Evolutionary conservation across 2,888 invertebrate species (phyloP).

Genomic region (Ganaspis brasiliensis): DNA sequence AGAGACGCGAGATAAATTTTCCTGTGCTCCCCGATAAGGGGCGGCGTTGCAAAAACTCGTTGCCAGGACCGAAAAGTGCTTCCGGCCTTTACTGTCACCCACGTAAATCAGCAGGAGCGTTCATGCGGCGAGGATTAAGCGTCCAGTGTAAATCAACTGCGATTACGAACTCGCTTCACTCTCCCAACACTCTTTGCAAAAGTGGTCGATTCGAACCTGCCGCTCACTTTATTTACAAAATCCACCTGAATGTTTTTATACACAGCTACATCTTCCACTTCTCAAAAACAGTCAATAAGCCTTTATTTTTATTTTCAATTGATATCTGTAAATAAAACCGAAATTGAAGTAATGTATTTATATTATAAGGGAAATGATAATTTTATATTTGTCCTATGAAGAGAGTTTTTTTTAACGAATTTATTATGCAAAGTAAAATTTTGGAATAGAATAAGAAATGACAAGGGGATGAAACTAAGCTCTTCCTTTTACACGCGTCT

Average conservation of each 20-base stretch:
- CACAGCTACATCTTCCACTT: not conserved
- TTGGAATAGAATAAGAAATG: too few species aligned
- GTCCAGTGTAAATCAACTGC: slow-evolving; percentile 69
- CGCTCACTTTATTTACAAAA: slow-evolving; percentile 55
- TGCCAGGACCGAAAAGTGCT: slow-evolving; percentile 69
- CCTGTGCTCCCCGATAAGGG: slow-evolving; percentile 51
- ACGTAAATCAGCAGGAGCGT: slow-evolving; percentile 69
- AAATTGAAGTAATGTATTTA: too few species aligned
- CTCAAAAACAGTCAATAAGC: not conserved
- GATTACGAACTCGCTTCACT: slow-evolving; percentile 70
- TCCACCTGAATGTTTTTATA: slow-evolving; percentile 42
- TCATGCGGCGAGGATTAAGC: slow-evolving; percentile 71
- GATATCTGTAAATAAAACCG: not conserved
- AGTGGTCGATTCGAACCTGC: slow-evolving; percentile 54
- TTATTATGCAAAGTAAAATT: too few species aligned
- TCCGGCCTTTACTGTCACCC: slow-evolving; percentile 70
- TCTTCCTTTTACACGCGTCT: too few species aligned
- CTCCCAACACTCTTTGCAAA: slow-evolving; percentile 53
- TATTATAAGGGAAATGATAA: too few species aligned
- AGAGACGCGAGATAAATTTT: slow-evolving; percentile 64
- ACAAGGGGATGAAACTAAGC: too few species aligned
- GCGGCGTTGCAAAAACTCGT: slow-evolving; percentile 67
- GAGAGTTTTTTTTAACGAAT: too few species aligned
- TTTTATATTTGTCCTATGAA: too few species aligned
- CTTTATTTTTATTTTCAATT: not conserved